Conservation (phyloP, 2,888 invertebrate genomes). For the Stenchaetothrips biformis region DNA sequence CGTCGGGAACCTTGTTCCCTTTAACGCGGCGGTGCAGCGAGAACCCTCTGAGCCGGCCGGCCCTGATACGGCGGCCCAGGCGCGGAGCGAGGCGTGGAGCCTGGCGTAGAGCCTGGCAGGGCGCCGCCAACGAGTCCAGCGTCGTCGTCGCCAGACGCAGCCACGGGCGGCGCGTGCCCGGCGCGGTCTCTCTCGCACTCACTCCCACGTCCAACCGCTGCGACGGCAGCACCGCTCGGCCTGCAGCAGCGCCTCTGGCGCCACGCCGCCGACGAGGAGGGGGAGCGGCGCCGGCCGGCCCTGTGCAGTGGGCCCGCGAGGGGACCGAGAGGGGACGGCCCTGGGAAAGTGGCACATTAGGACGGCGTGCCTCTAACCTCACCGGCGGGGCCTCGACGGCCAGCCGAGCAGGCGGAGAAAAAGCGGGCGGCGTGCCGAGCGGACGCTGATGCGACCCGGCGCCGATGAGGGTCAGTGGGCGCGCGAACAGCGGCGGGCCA, state of each 20-base stretch:
- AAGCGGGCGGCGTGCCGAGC: too few relatives aligned
- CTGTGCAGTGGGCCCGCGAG: not conserved
- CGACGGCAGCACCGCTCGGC: too few relatives aligned
- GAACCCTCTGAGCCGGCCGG: not conserved
- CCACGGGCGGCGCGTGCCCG: too few relatives aligned
- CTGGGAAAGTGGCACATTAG: constrained; percentile 24
- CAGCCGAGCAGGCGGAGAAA: too few relatives aligned
- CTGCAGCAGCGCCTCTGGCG: not conserved
- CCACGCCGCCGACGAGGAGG: not conserved
- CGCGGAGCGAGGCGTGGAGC: too few relatives aligned
- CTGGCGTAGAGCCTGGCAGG: too few relatives aligned
- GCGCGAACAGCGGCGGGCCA: not conserved
- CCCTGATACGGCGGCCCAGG: not conserved
- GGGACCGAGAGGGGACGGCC: not conserved
- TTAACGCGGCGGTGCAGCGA: not conserved
- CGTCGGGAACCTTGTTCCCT: constrained; percentile 12
- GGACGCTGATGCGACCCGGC: not conserved
- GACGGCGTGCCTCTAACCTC: not conserved
- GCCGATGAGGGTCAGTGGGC: too few relatives aligned
- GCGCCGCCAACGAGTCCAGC: too few relatives aligned
- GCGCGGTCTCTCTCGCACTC: too few relatives aligned
- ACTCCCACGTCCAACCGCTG: too few relatives aligned
- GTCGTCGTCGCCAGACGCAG: too few relatives aligned
- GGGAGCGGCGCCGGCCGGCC: not conserved
- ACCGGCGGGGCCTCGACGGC: too few relatives aligned